phyloP scores from a whole-genome alignment of 2,797 vertebrate genomes.

The Sebastes alutus region DNA sequence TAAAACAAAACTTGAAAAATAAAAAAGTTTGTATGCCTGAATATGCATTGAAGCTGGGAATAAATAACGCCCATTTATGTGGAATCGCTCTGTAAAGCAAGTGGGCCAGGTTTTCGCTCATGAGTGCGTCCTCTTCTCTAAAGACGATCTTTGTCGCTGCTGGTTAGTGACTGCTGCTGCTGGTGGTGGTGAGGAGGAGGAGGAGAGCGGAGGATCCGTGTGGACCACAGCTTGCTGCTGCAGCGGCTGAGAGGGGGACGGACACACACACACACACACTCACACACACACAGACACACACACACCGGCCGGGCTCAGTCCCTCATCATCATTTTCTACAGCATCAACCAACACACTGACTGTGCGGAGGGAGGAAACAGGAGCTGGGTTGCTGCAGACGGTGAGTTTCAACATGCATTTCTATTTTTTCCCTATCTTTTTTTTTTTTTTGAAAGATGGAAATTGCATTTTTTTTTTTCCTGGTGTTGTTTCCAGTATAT shows the following conservation, averaged over 20 bases:
- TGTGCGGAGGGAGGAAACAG: slow-evolving; percentile 20
- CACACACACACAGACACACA: background rate
- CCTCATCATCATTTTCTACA: slow-evolving; percentile 45
- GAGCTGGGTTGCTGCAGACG: slow-evolving; percentile 40
- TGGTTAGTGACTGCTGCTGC: slow-evolving; percentile 51
- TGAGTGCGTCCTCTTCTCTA: background rate
- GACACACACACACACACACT: slow-evolving; percentile 38
- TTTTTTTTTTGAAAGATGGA: background rate
- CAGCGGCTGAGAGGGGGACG: slow-evolving; percentile 64
- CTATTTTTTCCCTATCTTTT: background rate
- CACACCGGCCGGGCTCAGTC: slow-evolving; percentile 53
- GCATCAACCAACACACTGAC: slow-evolving; percentile 32
- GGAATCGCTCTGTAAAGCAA: too few species aligned
- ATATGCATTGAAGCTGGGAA: background rate
- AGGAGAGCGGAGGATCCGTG: slow-evolving; percentile 51
- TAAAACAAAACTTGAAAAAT: background rate
- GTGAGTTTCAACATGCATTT: slow-evolving; percentile 48
- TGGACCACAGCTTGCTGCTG: slow-evolving; percentile 73
- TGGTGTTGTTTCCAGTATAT: background rate
- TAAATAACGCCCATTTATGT: background rate
- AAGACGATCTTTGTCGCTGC: slow-evolving; percentile 60
- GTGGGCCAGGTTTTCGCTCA: fast-evolving
- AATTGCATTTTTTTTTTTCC: background rate
- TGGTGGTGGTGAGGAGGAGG: slow-evolving; percentile 58
- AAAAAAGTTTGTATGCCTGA: background rate